phyloP scores from a whole-genome alignment of 2,797 vertebrate genomes.

The Margarornis squamiger region DNA sequence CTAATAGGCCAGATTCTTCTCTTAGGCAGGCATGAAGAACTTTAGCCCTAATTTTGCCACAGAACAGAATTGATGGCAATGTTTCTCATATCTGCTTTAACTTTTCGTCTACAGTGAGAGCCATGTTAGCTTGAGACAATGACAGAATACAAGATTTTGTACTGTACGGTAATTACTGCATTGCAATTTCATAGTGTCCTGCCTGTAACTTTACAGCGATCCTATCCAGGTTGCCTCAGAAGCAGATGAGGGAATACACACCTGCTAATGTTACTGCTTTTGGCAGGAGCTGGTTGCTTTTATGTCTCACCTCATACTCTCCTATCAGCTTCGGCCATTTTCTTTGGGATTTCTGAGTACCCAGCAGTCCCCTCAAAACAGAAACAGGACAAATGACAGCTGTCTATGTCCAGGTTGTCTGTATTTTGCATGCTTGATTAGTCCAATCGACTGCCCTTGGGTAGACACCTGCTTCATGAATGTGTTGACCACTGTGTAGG shows the following conservation, averaged over 20 bases:
- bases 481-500: not conserved
- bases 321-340: not conserved
- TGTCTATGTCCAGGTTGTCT: not conserved
- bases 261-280: not conserved
- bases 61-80: not conserved
- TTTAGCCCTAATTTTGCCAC: not conserved
- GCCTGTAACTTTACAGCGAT: not conserved
- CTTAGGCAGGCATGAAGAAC: not conserved
- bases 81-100: not conserved
- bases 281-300: slow-evolving; percentile 1
- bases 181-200: not conserved
- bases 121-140: not conserved
- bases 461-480: not conserved
- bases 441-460: not conserved
- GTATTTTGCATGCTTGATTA: not conserved
- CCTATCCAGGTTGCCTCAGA: not conserved
- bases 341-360: not conserved
- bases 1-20: not conserved
- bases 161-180: not conserved
- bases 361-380: not conserved
- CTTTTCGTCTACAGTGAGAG: not conserved
- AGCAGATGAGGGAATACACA: not conserved
- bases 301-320: not conserved
- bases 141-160: not conserved
- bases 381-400: not conserved